Evolutionary conservation across 2,888 invertebrate species (phyloP).

Genomic region (Synergus gifuensis): DNA sequence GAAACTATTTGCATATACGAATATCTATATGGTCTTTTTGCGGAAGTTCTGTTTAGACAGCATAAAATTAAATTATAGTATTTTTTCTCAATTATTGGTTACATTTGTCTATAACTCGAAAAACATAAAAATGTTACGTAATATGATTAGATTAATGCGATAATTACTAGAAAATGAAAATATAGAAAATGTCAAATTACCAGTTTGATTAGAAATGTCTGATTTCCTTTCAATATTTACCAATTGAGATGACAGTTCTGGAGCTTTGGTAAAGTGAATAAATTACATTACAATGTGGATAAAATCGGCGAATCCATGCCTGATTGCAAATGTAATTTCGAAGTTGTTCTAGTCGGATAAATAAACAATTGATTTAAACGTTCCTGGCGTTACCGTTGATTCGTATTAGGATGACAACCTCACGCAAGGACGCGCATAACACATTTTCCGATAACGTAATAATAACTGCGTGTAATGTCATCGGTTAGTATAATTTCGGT

Average conservation of each 20-base stretch:
- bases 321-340: not conserved
- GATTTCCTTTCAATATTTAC: not conserved
- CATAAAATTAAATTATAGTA: too few species aligned
- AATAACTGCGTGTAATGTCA: constrained; percentile 61
- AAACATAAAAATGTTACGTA: not conserved
- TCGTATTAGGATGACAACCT: constrained; percentile 35
- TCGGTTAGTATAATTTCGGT: constrained; percentile 66
- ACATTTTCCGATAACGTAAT: constrained; percentile 53
- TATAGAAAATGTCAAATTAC: not conserved
- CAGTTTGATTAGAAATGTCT: not conserved
- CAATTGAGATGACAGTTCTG: not conserved
- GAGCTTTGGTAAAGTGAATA: not conserved
- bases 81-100: too few species aligned
- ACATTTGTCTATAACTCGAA: too few species aligned
- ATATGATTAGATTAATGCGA: not conserved
- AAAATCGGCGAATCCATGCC: not conserved
- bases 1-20: too few species aligned
- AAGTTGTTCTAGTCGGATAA: not conserved
- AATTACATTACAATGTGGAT: not conserved
- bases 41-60: too few species aligned
- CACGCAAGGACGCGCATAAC: constrained; percentile 41
- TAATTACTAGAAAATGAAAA: not conserved
- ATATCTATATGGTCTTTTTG: too few species aligned
- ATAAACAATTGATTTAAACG: not conserved
- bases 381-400: not conserved